These are phyloP conservation scores for Chironomus tentans DNA, from an alignment of 2,888 invertebrate genomes.

Conservation along the genomic window DNA sequence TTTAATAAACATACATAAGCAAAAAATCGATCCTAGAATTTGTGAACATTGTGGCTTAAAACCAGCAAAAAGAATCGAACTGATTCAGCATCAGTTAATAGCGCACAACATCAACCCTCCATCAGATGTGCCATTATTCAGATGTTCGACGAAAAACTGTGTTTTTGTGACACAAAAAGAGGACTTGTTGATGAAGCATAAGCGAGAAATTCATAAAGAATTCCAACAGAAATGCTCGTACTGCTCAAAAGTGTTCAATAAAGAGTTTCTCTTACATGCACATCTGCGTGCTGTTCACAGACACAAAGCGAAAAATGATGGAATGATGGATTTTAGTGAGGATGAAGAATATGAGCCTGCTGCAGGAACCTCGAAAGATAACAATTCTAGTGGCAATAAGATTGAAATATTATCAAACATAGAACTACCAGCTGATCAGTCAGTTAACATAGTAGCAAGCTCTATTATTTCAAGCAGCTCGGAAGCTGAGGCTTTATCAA, in stretches of 20 bases:
- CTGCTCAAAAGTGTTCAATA: slow-evolving; percentile 62
- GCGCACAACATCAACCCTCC: slow-evolving; percentile 71
- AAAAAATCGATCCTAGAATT: slow-evolving; percentile 63
- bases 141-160: slow-evolving; percentile 44
- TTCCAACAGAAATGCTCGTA: slow-evolving; percentile 53
- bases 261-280: slow-evolving; percentile 59
- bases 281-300: slow-evolving; percentile 61
- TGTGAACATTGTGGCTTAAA: slow-evolving; percentile 81
- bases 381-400: slow-evolving; percentile 35
- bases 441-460: slow-evolving; percentile 28
- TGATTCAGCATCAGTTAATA: slow-evolving; percentile 68
- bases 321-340: slow-evolving; percentile 50
- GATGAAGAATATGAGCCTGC: slow-evolving; percentile 41
- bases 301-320: slow-evolving; percentile 54
- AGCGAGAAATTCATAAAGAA: slow-evolving; percentile 43
- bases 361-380: slow-evolving; percentile 50
- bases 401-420: slow-evolving; percentile 46
- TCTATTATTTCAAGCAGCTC: slow-evolving; percentile 40
- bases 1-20: slow-evolving; percentile 69
- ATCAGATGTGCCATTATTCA: slow-evolving; percentile 61
- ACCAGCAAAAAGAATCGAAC: slow-evolving; percentile 60
- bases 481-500: slow-evolving; percentile 48
- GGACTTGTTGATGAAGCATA: slow-evolving; percentile 58
- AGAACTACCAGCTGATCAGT: slow-evolving; percentile 34
- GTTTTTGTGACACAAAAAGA: slow-evolving; percentile 15